Evolutionary conservation across 2,888 invertebrate genomes (phyloP).

Genomic region (Ypsolopha scabrella): DNA sequence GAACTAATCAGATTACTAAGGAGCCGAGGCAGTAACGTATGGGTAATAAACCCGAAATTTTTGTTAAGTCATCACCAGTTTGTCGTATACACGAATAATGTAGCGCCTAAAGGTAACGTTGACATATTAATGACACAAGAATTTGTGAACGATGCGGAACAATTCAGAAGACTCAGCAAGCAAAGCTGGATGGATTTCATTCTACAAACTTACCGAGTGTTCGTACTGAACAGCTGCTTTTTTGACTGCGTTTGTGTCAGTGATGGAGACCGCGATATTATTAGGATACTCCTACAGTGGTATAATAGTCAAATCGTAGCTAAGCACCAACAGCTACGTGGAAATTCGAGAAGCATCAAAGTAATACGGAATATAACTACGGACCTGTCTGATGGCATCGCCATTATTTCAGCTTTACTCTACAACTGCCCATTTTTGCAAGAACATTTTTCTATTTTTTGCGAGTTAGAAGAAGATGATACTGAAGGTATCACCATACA

Average conservation of each 20-base stretch:
- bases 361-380: slow-evolving; percentile 51
- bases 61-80: slow-evolving; percentile 52
- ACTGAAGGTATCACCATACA: slow-evolving; percentile 55
- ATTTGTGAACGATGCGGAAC: slow-evolving; percentile 26
- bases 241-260: slow-evolving; percentile 53
- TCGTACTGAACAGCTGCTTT: slow-evolving; percentile 60
- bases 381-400: slow-evolving; percentile 68
- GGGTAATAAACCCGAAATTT: slow-evolving; percentile 41
- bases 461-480: slow-evolving; percentile 43
- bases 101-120: slow-evolving; percentile 36
- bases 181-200: slow-evolving; percentile 73
- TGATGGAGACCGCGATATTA: slow-evolving; percentile 33
- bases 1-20: slow-evolving; percentile 42
- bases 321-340: slow-evolving; percentile 28
- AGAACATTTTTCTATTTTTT: slow-evolving; percentile 47
- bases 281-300: slow-evolving; percentile 45
- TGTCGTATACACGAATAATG: slow-evolving; percentile 33
- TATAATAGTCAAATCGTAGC: slow-evolving; percentile 39
- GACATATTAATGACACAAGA: slow-evolving; percentile 37
- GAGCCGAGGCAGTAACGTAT: slow-evolving; percentile 44
- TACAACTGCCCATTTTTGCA: slow-evolving; percentile 70
- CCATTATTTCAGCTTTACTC: slow-evolving; percentile 64
- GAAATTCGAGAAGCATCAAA: slow-evolving; percentile 28
- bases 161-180: slow-evolving; percentile 47
- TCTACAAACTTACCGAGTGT: slow-evolving; percentile 72